A percentile compares a stretch with the other conserved stretches of the same genome.
phyloP scores from a whole-genome alignment of 2,797 vertebrate genomes.

The Cichlasoma orientale region DNA sequence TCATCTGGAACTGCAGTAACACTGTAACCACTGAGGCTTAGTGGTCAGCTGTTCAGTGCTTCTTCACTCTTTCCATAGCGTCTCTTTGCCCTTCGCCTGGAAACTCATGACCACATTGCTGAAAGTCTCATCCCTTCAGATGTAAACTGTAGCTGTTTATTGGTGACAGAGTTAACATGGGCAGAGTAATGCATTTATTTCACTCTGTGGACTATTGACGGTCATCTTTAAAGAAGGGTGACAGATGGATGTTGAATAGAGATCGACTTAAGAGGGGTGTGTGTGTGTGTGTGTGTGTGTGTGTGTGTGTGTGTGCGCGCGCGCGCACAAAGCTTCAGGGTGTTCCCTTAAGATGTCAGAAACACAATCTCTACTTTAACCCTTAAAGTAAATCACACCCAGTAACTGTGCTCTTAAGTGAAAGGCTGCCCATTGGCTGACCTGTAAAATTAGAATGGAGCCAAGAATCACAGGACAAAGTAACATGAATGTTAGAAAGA shows the following conservation, averaged over 20 bases:
- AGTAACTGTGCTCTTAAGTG: neutral
- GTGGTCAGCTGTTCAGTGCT: conserved; percentile 34
- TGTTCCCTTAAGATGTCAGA: neutral
- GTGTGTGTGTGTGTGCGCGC: conserved; percentile 5
- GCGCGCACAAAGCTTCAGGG: neutral
- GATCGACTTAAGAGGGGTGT: conserved; percentile 15
- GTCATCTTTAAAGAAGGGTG: conserved; percentile 35
- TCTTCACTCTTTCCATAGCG: conserved; percentile 41
- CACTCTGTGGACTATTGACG: conserved; percentile 25
- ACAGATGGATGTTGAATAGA: conserved; percentile 49
- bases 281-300: neutral
- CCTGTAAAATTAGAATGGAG: neutral
- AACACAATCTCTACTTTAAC: neutral
- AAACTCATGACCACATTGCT: conserved; percentile 16
- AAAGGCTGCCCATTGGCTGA: neutral
- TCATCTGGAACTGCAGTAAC: conserved; percentile 11
- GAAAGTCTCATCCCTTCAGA: conserved; percentile 14
- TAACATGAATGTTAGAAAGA: neutral
- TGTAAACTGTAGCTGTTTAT: conserved; percentile 32
- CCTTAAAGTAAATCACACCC: neutral
- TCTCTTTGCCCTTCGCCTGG: conserved; percentile 11
- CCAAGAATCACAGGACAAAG: neutral
- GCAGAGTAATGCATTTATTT: conserved; percentile 43
- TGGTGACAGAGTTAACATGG: conserved; percentile 27
- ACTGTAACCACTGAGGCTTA: conserved; percentile 4